Percentiles rank a stretch among this genome's conserved stretches.
phyloP scores from a whole-genome alignment of 2,888 invertebrate species.

The Catocala sponsa region DNA sequence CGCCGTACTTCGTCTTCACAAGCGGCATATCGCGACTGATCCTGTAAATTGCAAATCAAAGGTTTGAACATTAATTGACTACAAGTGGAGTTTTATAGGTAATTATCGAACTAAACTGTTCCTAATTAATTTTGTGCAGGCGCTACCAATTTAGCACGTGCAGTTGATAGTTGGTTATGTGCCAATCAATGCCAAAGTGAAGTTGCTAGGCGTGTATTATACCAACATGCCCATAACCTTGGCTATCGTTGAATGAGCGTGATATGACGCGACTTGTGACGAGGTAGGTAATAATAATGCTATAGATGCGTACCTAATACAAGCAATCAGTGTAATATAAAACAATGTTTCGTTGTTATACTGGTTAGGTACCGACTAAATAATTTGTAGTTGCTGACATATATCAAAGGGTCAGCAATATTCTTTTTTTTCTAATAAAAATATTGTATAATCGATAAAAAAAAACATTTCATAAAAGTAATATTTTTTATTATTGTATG shows the following conservation, averaged over 20 bases:
- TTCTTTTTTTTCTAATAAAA: too few relatives aligned
- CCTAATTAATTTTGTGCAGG: conserved; percentile 8
- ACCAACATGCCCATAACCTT: neutral
- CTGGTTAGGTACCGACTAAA: too few relatives aligned
- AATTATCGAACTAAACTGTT: conserved; percentile 8
- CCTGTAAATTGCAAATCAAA: conserved; percentile 47
- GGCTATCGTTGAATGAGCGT: neutral
- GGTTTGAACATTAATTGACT: neutral
- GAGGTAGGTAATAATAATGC: too few relatives aligned
- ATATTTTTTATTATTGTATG: too few relatives aligned
- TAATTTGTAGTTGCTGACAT: too few relatives aligned
- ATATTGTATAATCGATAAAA: too few relatives aligned
- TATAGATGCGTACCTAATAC: too few relatives aligned
- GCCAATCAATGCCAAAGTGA: conserved; percentile 26
- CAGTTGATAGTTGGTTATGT: conserved; percentile 35
- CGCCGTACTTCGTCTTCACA: conserved; percentile 71
- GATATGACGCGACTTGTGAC: too few relatives aligned
- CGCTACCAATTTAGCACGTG: conserved; percentile 19
- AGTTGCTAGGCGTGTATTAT: neutral
- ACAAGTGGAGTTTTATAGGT: neutral
- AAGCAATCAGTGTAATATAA: too few relatives aligned
- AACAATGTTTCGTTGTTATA: too few relatives aligned
- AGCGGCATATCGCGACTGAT: conserved; percentile 60
- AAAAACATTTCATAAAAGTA: too few relatives aligned
- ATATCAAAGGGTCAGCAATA: too few relatives aligned